Base-by-base conservation (phyloP, 1,140 invertebrate genomes). In the Musca vetustissima region DNA sequence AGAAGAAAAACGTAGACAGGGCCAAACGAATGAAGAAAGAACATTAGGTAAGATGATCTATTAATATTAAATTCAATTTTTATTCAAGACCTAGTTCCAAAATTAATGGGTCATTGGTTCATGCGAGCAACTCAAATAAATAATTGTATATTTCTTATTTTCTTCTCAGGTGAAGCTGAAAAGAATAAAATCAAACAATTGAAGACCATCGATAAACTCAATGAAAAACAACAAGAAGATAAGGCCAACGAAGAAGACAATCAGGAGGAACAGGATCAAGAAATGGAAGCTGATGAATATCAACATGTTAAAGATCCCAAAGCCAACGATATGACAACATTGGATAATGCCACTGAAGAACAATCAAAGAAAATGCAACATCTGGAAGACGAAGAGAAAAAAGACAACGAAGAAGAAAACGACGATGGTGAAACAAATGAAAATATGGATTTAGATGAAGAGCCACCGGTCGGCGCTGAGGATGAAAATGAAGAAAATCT, bases 271-370 rank as follows among this genome's bases (percentile, higher is more conserved):
- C 43, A 61, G 22, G 64, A 79, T 17, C 55, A 78, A 48, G 84
- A 90, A 43, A 85, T 88, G 25, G 79, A 81, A 14, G 72, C 77
- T 0, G 79, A 81, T 25, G 85, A 91, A 50, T 97, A 92, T 81
- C 90, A 97, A 82, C 95, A 97, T 81, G 89, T 97, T 1, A 90
- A 92, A 73, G 89, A 95, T 72, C 87, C 92, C 0, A 89, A 91
- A 68, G 88, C 89, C 28, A 87, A 84, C 64, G 88, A 89, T 73
- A 83, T 84, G 65, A 77, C 74, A 73, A 87, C 88, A 0, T 81
- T 91, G 66, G 91, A 92, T 70, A 88, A 89, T 55, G 91, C 90
- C 1, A 92, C 90, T 0, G 88, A 92, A 79, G 93, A 97, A 75
- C 94, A 98, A 84, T 89, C 91, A 1, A 87, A 91, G 69, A 87